phyloP scores from a whole-genome alignment of 2,888 invertebrate species.

The Tipula lateralis region DNA sequence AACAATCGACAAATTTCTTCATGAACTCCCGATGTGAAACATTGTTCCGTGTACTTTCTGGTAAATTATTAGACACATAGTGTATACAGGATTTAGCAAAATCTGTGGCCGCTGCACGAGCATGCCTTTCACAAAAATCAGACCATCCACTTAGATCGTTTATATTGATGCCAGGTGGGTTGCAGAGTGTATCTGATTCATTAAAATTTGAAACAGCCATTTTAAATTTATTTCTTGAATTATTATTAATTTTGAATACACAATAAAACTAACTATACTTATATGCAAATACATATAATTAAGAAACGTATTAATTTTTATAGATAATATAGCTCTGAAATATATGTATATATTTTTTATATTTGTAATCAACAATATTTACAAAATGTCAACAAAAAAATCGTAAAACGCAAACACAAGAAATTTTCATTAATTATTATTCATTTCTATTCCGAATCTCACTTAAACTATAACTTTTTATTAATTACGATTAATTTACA shows the following conservation, averaged over 20 bases:
- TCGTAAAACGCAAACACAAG: slow-evolving; percentile 9
- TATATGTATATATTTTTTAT: not conserved
- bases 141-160: slow-evolving; percentile 57
- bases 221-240: not conserved
- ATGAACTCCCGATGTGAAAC: slow-evolving; percentile 74
- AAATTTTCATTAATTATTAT: not conserved
- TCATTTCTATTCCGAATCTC: not conserved
- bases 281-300: slow-evolving; percentile 3
- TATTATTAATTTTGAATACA: not conserved
- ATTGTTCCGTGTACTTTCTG: slow-evolving; percentile 60
- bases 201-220: slow-evolving; percentile 28
- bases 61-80: slow-evolving; percentile 66
- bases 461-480: not conserved
- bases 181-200: not conserved
- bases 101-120: slow-evolving; percentile 76
- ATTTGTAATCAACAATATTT: slow-evolving; percentile 14
- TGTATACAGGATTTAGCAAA: slow-evolving; percentile 82
- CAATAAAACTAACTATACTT: not conserved
- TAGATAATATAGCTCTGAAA: not conserved
- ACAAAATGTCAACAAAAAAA: slow-evolving; percentile 27
- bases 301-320: not conserved
- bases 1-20: slow-evolving; percentile 76
- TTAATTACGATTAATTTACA: not conserved
- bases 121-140: slow-evolving; percentile 84
- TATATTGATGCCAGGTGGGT: slow-evolving; percentile 20